Evolutionary conservation across 30 jellyfish, hydroid and myxozoan species (phyloP).

Genomic region (Aurelia sp.): DNA sequence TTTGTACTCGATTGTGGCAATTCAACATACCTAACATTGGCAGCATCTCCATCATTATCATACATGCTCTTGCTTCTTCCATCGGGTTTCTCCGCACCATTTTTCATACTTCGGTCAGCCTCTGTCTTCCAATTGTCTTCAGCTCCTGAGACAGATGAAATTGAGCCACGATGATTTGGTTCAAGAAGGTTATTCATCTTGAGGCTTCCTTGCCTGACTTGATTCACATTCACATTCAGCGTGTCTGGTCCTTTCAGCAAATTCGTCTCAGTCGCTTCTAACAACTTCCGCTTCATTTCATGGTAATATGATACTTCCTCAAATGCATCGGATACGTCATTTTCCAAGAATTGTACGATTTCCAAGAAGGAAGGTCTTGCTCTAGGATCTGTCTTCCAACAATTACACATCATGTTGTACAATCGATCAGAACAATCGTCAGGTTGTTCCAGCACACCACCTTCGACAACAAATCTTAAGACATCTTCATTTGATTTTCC

Average conservation of each 20-base stretch:
- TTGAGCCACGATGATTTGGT: conserved; percentile 24
- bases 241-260: conserved; percentile 67
- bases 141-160: conserved; percentile 81
- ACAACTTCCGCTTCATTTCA: conserved; percentile 87
- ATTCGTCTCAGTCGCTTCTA: conserved; percentile 80
- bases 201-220: conserved; percentile 63
- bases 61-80: conserved; percentile 74
- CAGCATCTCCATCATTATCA: conserved; percentile 80
- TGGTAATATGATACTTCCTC: conserved; percentile 84
- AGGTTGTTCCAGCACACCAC: conserved; percentile 90
- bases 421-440: conserved; percentile 84
- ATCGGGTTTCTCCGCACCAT: conserved; percentile 2
- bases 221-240: conserved; percentile 27
- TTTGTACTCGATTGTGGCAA: conserved; percentile 44
- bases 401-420: conserved; percentile 83
- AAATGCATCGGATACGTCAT: conserved; percentile 82
- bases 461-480: conserved; percentile 81
- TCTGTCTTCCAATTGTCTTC: conserved; percentile 82
- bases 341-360: conserved; percentile 82
- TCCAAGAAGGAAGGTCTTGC: conserved; percentile 92
- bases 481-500: conserved; percentile 96
- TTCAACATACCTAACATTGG: conserved; percentile 72
- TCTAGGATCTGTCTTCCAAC: conserved; percentile 93
- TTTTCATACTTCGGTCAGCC: conserved; percentile 48
- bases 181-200: conserved; percentile 45